Base-by-base conservation (phyloP, 2,797 vertebrate genomes). In the Lophotriccus pileatus region DNA sequence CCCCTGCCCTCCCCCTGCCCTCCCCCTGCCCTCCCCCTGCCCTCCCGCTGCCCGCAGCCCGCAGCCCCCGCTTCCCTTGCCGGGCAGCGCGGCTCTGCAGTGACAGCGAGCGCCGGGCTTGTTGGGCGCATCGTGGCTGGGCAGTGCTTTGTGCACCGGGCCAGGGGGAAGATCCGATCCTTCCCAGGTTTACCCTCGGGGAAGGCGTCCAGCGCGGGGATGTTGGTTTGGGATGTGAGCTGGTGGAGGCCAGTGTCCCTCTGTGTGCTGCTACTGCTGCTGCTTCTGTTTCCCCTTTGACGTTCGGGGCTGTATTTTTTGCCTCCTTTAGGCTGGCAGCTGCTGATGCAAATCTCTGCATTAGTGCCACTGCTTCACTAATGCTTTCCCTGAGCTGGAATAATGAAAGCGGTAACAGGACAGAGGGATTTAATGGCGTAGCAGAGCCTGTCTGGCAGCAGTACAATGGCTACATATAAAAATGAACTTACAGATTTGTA, bases 141-240 rank as follows among this genome's bases (percentile, higher is more conserved):
- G 1, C 23, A 0, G 58, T 8, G 53, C 37, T 55, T 78, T 84
- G 74, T 75, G 44, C 14, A 0, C 7, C 12, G 23, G 15, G 2
- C 15, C 22, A 13, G 49, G 25, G 30, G 3, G 23, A 8, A 6
- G 3, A 10, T 9, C 3, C 2, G 39, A 2, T 12, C 43, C 47
- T 43, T 32, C 28, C 22, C 66, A 17, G 72, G n/a, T 58, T 41
- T 58, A 2, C 36, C 25, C 9, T n/a, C 23, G 3, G 64, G 34
- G 32, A 52, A 53, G 73, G n/a, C 8, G 4, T 8, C 55, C 36
- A 20, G 50, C 44, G 13, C 27, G 41, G 28, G 44, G 46, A n/a
- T 12, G 68, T 63, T 14, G 30, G 19, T 15, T 17, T 4, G 9
- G 9, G 67, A 53, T 6, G 60, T 18, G 53, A 14, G 52, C 72